Evolutionary conservation across 2,113 vertebrate genomes (phyloP).

Genomic region (Isurus oxyrinchus): DNA sequence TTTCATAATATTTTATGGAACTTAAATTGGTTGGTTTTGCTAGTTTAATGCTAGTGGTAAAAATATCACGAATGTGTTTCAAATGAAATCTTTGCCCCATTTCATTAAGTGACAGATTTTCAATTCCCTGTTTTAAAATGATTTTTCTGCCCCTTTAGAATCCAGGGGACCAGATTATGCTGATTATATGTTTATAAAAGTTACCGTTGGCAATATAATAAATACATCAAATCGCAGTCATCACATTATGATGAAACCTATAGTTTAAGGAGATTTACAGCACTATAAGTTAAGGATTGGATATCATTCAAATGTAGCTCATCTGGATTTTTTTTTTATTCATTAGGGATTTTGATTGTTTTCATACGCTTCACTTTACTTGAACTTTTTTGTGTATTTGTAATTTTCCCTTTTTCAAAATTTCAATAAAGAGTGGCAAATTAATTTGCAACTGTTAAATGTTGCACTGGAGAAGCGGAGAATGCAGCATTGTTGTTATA

Average conservation of each 20-base stretch:
- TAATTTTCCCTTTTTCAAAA: background rate
- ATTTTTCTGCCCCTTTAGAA: background rate
- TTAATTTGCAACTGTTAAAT: background rate
- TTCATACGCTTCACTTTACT: background rate
- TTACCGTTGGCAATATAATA: background rate
- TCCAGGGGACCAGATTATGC: background rate
- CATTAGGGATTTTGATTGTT: background rate
- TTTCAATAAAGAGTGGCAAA: background rate
- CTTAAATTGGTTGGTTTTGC: background rate
- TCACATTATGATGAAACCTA: too few relatives aligned
- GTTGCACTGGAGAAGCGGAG: background rate
- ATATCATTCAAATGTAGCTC: background rate
- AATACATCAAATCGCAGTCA: background rate
- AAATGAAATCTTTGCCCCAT: background rate
- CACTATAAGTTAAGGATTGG: background rate
- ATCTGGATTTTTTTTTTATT: background rate
- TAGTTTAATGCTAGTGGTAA: background rate
- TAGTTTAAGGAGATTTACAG: background rate
- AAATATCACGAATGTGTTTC: background rate
- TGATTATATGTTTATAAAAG: background rate
- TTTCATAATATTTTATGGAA: background rate
- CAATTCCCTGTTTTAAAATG: background rate
- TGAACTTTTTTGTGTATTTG: background rate
- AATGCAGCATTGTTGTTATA: background rate
- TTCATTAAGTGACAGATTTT: background rate